A percentile compares a stretch with the other conserved stretches of the same genome.
Evolutionary conservation across 2,113 vertebrate genomes (phyloP).

Genomic region (Larimichthys polyactis): DNA sequence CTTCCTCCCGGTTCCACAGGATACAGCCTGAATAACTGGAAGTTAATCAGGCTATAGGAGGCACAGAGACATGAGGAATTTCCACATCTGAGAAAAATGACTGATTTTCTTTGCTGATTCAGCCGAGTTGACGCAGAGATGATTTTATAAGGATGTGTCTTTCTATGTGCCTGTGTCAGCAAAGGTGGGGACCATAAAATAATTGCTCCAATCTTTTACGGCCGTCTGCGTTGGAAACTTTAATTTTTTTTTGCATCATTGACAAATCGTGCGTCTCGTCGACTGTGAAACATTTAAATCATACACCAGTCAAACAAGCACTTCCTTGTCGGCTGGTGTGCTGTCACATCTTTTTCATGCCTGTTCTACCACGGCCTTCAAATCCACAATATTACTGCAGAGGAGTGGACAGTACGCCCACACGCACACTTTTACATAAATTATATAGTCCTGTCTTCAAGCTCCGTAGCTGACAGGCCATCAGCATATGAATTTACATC

Average conservation of each 20-base stretch:
- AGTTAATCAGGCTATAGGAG: constrained; percentile 58
- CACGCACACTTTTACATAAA: constrained; percentile 39
- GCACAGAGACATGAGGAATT: constrained; percentile 22
- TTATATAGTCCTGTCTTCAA: constrained; percentile 36
- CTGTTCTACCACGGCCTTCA: constrained; percentile 17
- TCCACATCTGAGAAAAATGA: constrained; percentile 53
- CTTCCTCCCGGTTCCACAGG: constrained; percentile 25
- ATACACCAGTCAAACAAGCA: constrained; percentile 42
- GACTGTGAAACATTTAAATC: constrained; percentile 61
- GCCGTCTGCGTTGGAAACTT: constrained; percentile 31
- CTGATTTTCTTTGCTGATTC: constrained; percentile 61
- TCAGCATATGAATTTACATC: constrained; percentile 37
- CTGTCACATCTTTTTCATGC: constrained; percentile 29
- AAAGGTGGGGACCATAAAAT: constrained; percentile 53
- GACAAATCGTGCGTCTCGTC: constrained; percentile 54
- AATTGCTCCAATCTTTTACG: constrained; percentile 56
- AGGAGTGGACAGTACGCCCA: constrained; percentile 31
- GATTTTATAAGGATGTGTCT: constrained; percentile 55
- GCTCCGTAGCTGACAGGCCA: constrained; percentile 26
- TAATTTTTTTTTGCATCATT: constrained; percentile 43
- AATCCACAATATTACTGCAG: constrained; percentile 23
- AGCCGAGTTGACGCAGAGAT: constrained; percentile 49
- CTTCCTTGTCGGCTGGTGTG: constrained; percentile 18
- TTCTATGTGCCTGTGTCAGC: constrained; percentile 61
- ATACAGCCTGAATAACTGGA: constrained; percentile 36